These are phyloP conservation scores for Julus scanicus DNA, from an alignment of 2,888 invertebrate species.

Conservation along the genomic window DNA sequence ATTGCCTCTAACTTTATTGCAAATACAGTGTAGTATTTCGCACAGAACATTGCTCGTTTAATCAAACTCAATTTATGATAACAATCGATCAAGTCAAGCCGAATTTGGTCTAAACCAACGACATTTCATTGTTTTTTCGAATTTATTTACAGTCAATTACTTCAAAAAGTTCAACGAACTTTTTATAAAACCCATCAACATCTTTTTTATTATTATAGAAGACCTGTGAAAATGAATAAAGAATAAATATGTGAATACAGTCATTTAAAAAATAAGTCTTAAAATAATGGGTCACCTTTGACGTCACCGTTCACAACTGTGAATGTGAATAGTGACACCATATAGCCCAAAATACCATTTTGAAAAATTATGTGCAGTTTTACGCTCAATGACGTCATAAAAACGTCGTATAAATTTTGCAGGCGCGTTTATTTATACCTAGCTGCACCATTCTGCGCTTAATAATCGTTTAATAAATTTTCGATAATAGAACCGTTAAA, in stretches of 20 bases:
- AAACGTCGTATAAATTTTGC: neutral
- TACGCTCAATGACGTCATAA: neutral
- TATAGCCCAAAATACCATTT: neutral
- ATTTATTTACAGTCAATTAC: too few species aligned
- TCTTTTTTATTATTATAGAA: neutral
- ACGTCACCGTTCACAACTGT: neutral
- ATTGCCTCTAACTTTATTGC: too few species aligned
- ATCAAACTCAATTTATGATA: too few species aligned
- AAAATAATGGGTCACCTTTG: neutral
- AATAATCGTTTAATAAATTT: neutral
- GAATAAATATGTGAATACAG: neutral
- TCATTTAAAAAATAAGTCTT: too few species aligned
- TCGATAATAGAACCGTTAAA: too few species aligned
- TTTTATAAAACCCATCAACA: neutral
- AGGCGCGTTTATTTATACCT: neutral
- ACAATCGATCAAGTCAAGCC: too few species aligned
- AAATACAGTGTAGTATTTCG: too few species aligned
- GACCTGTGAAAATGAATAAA: neutral
- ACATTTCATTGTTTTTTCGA: too few species aligned
- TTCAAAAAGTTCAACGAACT: neutral
- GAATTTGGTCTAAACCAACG: too few species aligned
- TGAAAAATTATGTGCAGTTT: neutral
- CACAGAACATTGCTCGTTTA: too few species aligned
- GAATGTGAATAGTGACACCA: neutral
- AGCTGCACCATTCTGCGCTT: neutral